Evolutionary conservation across 2,797 vertebrate species (phyloP), one percentile per base, ranked within the genome.

Genomic region (Sebastes cheni): DNA sequence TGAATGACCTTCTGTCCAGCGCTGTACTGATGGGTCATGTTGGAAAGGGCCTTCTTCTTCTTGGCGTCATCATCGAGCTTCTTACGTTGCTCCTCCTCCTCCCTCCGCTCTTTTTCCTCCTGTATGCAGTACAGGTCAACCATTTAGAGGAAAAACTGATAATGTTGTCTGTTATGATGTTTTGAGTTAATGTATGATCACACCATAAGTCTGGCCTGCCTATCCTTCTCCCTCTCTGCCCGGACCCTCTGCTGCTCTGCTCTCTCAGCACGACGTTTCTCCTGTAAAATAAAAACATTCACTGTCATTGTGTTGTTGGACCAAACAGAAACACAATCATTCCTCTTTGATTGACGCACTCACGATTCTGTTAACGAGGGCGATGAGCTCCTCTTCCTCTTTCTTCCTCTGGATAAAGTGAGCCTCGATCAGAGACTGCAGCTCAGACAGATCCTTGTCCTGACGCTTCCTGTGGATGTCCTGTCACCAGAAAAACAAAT

Each of bases 401-500:
- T 99, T 99, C 94, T 99, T 98, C 67, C 98, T 96, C 61, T 97
- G 97, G 89, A 98, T 93, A 66, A 99, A 99, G 92, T 99, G 98
- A 90, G 93, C 96, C 88, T 99, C 98, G 6, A 99, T 99, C 87
- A 99, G 96, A 58, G 97, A 97, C 90, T 99, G 98, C 79, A 99
- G 95, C 95, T 99, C 98, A 84, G 96, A 88, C 82, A 98, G 95
- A 81, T 99, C 98, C 88, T 99, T 99, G 92, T 99, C 99, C 93
- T 97, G 97, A 5, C 98, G 97, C 88, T 99, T 99, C 94, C 98
- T 97, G 93, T 97, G 97, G 90, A 99, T 99, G 94, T 99, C 98
- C 98, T 99, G 93, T 2, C 65, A 13, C 42, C 72, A 80, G 36
- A 78, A 76, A 80, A n/a, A 68, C 22, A 68, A 8, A 67, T 30